A percentile compares a stretch with the other conserved stretches of the same genome.
Conservation (phyloP, 2,888 invertebrate species). For the Cynaeus angustus region DNA sequence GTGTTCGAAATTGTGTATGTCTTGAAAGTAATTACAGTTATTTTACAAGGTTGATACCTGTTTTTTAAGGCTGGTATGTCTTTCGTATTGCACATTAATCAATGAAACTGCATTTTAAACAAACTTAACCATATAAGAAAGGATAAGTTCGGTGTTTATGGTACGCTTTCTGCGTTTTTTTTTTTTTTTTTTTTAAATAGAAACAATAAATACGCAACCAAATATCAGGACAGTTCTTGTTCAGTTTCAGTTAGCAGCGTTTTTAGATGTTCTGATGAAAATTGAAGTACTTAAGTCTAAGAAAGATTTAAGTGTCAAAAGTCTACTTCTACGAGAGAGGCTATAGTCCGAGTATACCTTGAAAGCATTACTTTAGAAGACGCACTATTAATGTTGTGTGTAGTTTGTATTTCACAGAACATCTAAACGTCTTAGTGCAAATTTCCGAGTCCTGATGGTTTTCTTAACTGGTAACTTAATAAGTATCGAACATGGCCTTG, state of each 20-base stretch:
- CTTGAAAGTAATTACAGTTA: constrained; percentile 41
- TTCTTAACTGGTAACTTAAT: constrained; percentile 34
- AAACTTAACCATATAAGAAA: constrained; percentile 11
- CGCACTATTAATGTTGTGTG: background rate
- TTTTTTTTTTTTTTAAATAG: background rate
- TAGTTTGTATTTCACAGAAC: constrained; percentile 22
- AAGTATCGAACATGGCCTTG: constrained; percentile 27
- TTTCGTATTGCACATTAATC: constrained; percentile 59
- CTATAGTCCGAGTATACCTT: constrained; percentile 6
- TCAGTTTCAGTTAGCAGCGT: background rate
- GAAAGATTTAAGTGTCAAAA: background rate
- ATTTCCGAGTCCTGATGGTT: constrained; percentile 23
- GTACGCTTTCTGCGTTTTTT: constrained; percentile 5
- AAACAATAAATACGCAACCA: constrained; percentile 5
- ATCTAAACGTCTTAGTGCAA: constrained; percentile 28
- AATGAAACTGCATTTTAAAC: constrained; percentile 59
- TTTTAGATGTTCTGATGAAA: constrained; percentile 29
- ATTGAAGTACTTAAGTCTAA: background rate
- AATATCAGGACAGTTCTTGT: background rate
- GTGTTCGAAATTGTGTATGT: constrained; percentile 55
- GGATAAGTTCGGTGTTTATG: constrained; percentile 4
- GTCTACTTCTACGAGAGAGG: background rate
- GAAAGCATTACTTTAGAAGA: background rate
- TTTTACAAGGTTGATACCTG: constrained; percentile 54
- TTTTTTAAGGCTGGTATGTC: constrained; percentile 50